phyloP scores from a whole-genome alignment of 2,888 invertebrate species.

The Tubiluchus corallicola region DNA sequence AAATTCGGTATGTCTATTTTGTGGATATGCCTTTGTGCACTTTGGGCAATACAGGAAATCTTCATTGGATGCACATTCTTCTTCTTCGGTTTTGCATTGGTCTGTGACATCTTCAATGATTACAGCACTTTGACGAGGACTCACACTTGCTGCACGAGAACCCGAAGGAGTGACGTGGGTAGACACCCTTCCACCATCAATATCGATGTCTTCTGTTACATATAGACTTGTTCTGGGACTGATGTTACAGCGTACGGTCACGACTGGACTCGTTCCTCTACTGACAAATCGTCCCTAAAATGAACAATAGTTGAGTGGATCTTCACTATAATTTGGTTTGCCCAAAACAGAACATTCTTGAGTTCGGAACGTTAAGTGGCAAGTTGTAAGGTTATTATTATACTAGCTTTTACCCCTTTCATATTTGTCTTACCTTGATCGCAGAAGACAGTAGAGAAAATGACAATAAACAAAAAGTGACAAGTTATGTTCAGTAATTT shows the following conservation, averaged over 20 bases:
- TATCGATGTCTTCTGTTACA: background rate
- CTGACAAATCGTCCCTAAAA: too few species aligned
- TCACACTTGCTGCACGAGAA: background rate
- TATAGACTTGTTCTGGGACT: conserved; percentile 1
- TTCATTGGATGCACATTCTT: background rate
- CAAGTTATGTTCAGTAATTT: too few species aligned
- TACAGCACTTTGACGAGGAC: background rate
- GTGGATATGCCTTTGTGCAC: background rate
- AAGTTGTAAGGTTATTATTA: too few species aligned
- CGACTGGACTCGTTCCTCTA: background rate
- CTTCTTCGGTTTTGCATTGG: too few species aligned
- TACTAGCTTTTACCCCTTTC: too few species aligned
- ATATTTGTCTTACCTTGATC: too few species aligned
- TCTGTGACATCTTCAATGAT: background rate
- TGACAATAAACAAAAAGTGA: too few species aligned
- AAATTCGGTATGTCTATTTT: conserved; percentile 1
- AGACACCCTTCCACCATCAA: background rate
- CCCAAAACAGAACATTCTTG: too few species aligned
- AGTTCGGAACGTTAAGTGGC: too few species aligned
- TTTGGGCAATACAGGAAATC: background rate
- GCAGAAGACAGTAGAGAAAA: too few species aligned
- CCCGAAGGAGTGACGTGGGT: background rate
- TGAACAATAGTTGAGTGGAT: too few species aligned
- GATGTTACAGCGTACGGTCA: background rate
- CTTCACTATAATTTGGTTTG: too few species aligned